These are phyloP conservation scores for Smithornis capensis DNA, from an alignment of 2,113 vertebrate genomes.

Conservation along the genomic window DNA sequence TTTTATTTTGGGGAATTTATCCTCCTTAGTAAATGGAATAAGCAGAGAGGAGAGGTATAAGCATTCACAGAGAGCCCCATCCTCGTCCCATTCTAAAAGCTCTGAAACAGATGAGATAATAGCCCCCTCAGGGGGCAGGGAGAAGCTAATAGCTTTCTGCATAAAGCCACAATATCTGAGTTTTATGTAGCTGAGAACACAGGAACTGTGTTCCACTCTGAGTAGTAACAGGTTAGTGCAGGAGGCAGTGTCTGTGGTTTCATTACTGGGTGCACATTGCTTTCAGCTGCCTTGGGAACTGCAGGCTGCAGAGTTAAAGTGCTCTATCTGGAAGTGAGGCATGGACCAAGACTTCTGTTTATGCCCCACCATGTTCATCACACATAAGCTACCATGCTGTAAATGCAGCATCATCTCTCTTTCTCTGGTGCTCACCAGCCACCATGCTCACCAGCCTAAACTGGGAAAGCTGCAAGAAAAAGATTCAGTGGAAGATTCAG, in stretches of 20 bases:
- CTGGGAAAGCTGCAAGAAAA: neutral
- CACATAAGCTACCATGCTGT: neutral
- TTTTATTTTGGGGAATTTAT: neutral
- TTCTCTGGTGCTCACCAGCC: too few relatives aligned
- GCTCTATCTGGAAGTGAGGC: neutral
- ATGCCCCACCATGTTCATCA: neutral
- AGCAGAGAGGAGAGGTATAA: neutral
- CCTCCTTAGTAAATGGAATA: neutral
- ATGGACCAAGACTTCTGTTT: neutral
- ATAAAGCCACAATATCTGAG: neutral
- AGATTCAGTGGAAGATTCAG: neutral
- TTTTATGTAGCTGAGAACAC: neutral
- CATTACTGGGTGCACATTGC: rapidly evolving
- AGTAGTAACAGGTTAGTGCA: rapidly evolving
- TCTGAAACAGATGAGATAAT: neutral
- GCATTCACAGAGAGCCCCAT: neutral
- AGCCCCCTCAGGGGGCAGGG: neutral
- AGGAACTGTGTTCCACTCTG: rapidly evolving
- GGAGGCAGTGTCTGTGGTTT: neutral
- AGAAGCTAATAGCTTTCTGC: neutral
- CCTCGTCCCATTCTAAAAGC: neutral
- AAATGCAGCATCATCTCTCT: neutral
- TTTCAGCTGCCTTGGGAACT: neutral
- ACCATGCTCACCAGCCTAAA: neutral
- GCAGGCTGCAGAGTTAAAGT: rapidly evolving